Evolutionary conservation across 2,888 invertebrate species (phyloP).

Genomic region (Artemia sinica): DNA sequence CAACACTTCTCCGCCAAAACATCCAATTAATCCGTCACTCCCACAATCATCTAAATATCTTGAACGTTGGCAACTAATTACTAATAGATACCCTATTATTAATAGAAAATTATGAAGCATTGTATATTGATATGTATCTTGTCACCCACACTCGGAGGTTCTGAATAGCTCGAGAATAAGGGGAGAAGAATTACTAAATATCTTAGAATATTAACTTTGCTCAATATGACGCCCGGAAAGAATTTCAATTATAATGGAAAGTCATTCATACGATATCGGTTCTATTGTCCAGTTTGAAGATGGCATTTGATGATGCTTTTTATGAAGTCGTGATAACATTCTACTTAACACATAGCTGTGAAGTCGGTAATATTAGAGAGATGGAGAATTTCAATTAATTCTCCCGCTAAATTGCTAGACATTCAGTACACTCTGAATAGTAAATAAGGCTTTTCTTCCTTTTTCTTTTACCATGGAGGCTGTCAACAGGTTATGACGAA

Average conservation of each 20-base stretch:
- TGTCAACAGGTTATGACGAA: too few species aligned
- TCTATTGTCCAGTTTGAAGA: too few species aligned
- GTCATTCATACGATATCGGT: neutral
- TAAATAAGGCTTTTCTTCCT: too few species aligned
- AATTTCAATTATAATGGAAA: constrained; percentile 1
- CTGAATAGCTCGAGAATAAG: neutral
- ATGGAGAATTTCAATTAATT: too few species aligned
- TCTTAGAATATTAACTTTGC: constrained; percentile 13
- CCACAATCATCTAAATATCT: neutral
- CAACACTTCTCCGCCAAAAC: too few species aligned
- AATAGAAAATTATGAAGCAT: neutral
- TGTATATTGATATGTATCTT: constrained; percentile 5
- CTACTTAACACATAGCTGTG: too few species aligned
- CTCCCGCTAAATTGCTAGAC: too few species aligned
- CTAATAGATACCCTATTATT: neutral
- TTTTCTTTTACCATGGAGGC: too few species aligned
- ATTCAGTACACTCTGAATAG: too few species aligned
- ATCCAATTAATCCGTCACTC: constrained; percentile 9
- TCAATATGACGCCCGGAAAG: constrained; percentile 1
- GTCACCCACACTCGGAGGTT: constrained; percentile 2
- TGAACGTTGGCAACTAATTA: neutral
- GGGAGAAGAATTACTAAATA: too few species aligned
- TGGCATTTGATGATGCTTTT: neutral
- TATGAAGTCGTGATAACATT: constrained; percentile 12
- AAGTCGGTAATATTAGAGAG: too few species aligned